These are phyloP conservation scores for Nothoprocta perdicaria DNA, from an alignment of 2,113 vertebrate genomes.

Conservation along the genomic window DNA sequence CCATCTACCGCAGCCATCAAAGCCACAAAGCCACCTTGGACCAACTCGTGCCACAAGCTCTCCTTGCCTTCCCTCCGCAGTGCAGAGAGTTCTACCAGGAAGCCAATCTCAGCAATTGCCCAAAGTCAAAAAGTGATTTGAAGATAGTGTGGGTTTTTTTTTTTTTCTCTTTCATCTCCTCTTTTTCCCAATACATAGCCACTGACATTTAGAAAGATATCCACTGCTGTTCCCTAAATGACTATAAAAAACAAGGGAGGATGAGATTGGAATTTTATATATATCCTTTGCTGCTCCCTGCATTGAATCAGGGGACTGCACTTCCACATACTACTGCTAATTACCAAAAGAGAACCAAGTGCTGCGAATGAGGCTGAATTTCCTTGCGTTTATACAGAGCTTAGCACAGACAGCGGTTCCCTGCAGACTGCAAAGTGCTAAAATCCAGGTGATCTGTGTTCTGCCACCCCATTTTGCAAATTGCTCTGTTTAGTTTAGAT, in stretches of 20 bases:
- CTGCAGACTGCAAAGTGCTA: not conserved
- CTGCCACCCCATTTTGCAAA: conserved; percentile 10
- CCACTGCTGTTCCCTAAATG: not conserved
- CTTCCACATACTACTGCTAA: fast-evolving
- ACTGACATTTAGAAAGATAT: not conserved
- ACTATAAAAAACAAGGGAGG: not conserved
- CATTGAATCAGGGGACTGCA: not conserved
- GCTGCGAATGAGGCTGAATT: not conserved
- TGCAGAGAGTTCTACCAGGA: not conserved
- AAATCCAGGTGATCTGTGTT: conserved; percentile 17
- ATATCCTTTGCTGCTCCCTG: not conserved
- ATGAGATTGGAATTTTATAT: not conserved
- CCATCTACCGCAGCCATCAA: not conserved
- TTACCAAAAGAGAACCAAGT: not conserved
- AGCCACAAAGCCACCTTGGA: not conserved
- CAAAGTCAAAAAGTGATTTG: not conserved
- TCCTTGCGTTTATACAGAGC: not conserved
- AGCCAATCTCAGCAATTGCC: not conserved
- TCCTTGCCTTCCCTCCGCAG: not conserved
- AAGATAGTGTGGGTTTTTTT: not conserved
- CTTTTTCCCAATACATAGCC: not conserved
- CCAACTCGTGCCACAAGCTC: not conserved
- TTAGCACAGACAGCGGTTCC: not conserved
- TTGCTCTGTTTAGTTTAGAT: conserved; percentile 1
- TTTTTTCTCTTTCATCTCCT: not conserved